phyloP scores from a whole-genome alignment of 2,888 invertebrate genomes.

The Caenorhabditis sinica region DNA sequence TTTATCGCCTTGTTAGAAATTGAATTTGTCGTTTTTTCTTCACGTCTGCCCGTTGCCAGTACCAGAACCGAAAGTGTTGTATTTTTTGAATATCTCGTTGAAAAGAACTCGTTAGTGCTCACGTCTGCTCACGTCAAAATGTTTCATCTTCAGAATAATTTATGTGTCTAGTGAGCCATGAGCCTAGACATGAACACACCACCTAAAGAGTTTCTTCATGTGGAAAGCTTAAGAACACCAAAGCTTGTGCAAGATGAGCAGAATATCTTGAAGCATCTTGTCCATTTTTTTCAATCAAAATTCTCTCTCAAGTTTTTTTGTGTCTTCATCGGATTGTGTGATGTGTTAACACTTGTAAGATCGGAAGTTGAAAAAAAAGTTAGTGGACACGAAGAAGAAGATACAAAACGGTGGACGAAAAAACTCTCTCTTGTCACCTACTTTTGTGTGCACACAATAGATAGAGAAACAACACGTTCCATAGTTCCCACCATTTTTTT shows the following conservation, averaged over 20 bases:
- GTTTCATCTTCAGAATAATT: slow-evolving; percentile 27
- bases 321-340: slow-evolving; percentile 13
- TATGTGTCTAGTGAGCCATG: slow-evolving; percentile 19
- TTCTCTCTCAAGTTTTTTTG: neutral
- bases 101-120: neutral
- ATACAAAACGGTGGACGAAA: slow-evolving; percentile 30
- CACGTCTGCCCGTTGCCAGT: no score
- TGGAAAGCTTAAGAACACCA: neutral
- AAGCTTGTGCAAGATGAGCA: neutral
- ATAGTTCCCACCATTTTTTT: slow-evolving; percentile 23
- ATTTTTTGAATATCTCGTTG: neutral
- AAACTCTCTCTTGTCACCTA: slow-evolving; percentile 27
- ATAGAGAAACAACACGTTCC: slow-evolving; percentile 33
- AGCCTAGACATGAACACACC: slow-evolving; percentile 8
- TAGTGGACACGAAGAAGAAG: neutral
- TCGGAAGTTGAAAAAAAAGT: slow-evolving; percentile 6
- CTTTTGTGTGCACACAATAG: slow-evolving; percentile 42
- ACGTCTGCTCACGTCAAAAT: neutral
- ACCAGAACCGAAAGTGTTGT: no score
- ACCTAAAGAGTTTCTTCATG: neutral
- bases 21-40: neutral
- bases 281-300: slow-evolving; percentile 18
- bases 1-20: neutral
- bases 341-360: slow-evolving; percentile 1
- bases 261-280: slow-evolving; percentile 22